Evolutionary conservation across 2,113 vertebrate species (phyloP), one percentile per base, ranked within the genome.

Genomic region (Mobula hypostoma): DNA sequence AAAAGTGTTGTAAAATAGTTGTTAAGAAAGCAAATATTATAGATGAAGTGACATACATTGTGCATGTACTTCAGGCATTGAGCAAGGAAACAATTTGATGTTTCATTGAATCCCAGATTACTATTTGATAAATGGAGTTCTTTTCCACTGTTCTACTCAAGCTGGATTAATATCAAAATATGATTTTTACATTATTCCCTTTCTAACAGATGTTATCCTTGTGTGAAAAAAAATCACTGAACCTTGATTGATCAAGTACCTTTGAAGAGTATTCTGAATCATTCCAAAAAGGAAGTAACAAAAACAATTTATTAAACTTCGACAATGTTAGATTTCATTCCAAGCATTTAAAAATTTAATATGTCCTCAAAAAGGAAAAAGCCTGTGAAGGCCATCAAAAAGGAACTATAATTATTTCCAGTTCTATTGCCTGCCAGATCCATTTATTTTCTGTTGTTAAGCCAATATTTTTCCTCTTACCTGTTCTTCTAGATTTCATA

Each of bases 311-410:
- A 66, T 88, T 15, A 66, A 63, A 32, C 58, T 63, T 66, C 85
- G 2, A 27, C 58, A 27, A 88, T 32, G 58, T 29, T 15, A 88
- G 85, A 88, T 88, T 63, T 63, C 85, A n/a, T n/a, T 85, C 48
- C 66, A 58, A 12, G 12, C 29, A 63, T 88, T 88, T 32, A 32
- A 87, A 87, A 83, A 61, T 29, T 15, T n/a, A 88, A 14, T n/a
- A n/a, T n/a, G n/a, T 88, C 58, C 27, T 88, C 85, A 66, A 88
- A 48, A 88, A 87, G 83, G 29, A 88, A 88, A 88, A 63, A 17
- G 40, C 29, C 58, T 66, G 58, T 88, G 85, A 88, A 17, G 58
- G 15, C 85, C 4, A 78, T 63, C 58, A 88, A 88, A 88, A 88
- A 29, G 61, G 5, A 66, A 87, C 80, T 87, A 29, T 87, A 87